Evolutionary conservation across 2,888 invertebrate genomes (phyloP).

Genomic region (Drosophila aldrichi): DNA sequence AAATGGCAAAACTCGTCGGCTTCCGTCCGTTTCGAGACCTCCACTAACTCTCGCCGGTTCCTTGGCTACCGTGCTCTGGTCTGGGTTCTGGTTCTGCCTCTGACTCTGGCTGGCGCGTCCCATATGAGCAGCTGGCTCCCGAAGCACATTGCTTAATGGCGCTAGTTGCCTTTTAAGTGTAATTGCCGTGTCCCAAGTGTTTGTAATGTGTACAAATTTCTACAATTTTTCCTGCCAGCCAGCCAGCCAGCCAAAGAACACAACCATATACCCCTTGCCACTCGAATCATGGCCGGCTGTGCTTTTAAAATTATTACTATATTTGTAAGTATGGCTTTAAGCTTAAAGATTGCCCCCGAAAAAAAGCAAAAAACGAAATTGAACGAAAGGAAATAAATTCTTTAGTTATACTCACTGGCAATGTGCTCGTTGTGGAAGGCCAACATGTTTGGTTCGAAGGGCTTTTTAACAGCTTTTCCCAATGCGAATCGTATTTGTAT

Average conservation of each 20-base stretch:
- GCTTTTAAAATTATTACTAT: slow-evolving; percentile 80
- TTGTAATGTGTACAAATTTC: slow-evolving; percentile 74
- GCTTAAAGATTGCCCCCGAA: slow-evolving; percentile 30
- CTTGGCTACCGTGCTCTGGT: slow-evolving; percentile 3
- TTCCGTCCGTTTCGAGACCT: slow-evolving; percentile 3
- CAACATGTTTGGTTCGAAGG: slow-evolving; percentile 82
- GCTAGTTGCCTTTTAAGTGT: slow-evolving; percentile 79
- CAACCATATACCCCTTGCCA: background rate
- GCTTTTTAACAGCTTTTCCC: slow-evolving; percentile 60
- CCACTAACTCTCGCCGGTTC: background rate
- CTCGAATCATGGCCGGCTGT: slow-evolving; percentile 35
- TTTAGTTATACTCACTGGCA: slow-evolving; percentile 82
- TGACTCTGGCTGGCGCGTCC: slow-evolving; percentile 36
- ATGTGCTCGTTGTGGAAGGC: slow-evolving; percentile 85
- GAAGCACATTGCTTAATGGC: slow-evolving; percentile 69
- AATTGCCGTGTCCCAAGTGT: slow-evolving; percentile 79
- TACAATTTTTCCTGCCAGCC: slow-evolving; percentile 53
- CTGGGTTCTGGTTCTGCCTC: background rate
- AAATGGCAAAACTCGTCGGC: slow-evolving; percentile 42
- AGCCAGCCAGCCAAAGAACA: slow-evolving; percentile 33
- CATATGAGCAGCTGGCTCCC: slow-evolving; percentile 66
- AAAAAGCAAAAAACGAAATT: background rate
- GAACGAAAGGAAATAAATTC: slow-evolving; percentile 3
- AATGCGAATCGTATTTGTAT: slow-evolving; percentile 50
- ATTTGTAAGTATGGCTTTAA: slow-evolving; percentile 59